Evolutionary conservation across 1,140 invertebrate species (phyloP).

Genomic region (Melipona quadrifasciata): DNA sequence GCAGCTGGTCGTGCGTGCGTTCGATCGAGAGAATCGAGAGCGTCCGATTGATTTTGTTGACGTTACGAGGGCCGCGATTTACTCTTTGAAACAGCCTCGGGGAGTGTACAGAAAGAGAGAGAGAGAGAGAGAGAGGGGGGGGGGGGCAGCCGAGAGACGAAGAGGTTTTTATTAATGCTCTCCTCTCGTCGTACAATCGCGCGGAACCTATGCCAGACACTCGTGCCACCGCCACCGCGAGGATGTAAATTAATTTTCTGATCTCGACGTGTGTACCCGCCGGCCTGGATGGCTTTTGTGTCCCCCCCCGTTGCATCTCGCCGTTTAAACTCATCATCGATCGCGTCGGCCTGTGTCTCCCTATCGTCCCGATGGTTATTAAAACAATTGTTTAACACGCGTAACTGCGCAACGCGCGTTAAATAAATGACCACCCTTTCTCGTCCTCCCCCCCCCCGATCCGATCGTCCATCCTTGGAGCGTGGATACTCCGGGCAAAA

Average conservation of each 20-base stretch:
- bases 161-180: conserved; percentile 13
- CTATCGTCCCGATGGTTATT: not conserved
- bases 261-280: conserved; percentile 4
- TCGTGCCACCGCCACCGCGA: not conserved
- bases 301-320: not conserved
- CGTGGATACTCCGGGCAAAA: not conserved
- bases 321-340: conserved; percentile 16
- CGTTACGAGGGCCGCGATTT: conserved; percentile 1
- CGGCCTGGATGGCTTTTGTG: conserved; percentile 12
- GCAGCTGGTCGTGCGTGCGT: not conserved
- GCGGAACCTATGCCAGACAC: not conserved
- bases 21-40: not conserved
- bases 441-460: too few species aligned
- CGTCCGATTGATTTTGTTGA: not conserved
- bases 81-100: not conserved
- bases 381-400: not conserved
- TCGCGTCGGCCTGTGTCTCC: not conserved
- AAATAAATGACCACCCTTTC: not conserved
- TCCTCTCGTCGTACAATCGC: not conserved
- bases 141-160: not conserved
- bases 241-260: conserved; percentile 33
- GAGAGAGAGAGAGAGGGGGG: not conserved
- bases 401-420: not conserved
- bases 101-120: not conserved
- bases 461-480: not conserved